Percentiles rank a stretch among this genome's conserved stretches.
These are phyloP conservation scores for Volucella inanis DNA, from an alignment of 2,888 invertebrate genomes.

Conservation along the genomic window DNA sequence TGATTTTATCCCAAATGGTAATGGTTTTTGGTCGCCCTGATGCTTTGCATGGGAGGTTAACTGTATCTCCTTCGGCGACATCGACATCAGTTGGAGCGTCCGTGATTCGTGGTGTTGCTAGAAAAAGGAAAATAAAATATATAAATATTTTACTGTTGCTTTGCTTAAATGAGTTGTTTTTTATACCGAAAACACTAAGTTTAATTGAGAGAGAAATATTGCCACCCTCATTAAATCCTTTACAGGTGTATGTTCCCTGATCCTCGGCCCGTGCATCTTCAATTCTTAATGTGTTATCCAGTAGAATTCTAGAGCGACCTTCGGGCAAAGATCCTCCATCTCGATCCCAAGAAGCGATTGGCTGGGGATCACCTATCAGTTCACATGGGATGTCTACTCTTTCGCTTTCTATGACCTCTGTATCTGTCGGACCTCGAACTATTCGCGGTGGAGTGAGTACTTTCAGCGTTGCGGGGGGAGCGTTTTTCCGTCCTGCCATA, in stretches of 20 bases:
- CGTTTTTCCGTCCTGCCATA: slow-evolving; percentile 77
- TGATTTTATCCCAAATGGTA: slow-evolving; percentile 76
- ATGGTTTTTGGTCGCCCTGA: slow-evolving; percentile 76
- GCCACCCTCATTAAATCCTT: slow-evolving; percentile 77
- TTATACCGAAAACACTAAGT: slow-evolving; percentile 77
- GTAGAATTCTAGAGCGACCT: slow-evolving; percentile 76
- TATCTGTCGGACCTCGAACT: slow-evolving; percentile 77
- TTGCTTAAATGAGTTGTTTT: not conserved
- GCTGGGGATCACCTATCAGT: slow-evolving; percentile 76
- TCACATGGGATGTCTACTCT: slow-evolving; percentile 78
- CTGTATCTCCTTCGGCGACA: slow-evolving; percentile 75
- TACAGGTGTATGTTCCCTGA: slow-evolving; percentile 77
- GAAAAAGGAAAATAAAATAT: not conserved
- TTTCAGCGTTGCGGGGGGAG: slow-evolving; percentile 76
- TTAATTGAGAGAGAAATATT: slow-evolving; percentile 77
- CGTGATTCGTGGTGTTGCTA: slow-evolving; percentile 77
- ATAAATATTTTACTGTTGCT: not conserved
- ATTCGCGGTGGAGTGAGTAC: slow-evolving; percentile 77
- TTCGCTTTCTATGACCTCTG: slow-evolving; percentile 78
- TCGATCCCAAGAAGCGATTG: slow-evolving; percentile 76
- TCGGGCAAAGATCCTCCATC: slow-evolving; percentile 76
- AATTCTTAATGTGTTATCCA: slow-evolving; percentile 77
- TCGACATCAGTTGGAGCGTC: slow-evolving; percentile 77
- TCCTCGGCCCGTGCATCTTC: slow-evolving; percentile 77
- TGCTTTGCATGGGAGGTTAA: slow-evolving; percentile 77